Conservation (phyloP, 1,140 invertebrate species). For the Phortica variegata region DNA sequence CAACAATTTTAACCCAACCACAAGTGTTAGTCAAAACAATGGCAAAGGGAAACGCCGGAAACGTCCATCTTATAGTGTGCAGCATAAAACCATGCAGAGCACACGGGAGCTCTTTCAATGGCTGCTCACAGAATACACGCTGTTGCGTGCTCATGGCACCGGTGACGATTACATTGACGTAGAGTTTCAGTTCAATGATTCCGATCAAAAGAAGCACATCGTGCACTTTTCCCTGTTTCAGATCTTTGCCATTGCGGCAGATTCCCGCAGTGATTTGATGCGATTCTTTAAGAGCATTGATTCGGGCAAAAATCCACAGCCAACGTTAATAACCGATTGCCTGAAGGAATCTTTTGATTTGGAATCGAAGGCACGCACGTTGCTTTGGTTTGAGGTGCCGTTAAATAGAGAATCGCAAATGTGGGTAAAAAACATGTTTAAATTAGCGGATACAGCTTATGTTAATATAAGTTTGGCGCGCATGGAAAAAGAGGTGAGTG, state of each 20-base stretch:
- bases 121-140: conserved; percentile 27
- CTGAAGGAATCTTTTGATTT: conserved; percentile 35
- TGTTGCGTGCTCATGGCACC: conserved; percentile 10
- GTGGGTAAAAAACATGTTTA: conserved; percentile 23
- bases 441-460: conserved; percentile 26
- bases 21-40: not conserved
- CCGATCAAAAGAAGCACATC: conserved; percentile 1
- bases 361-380: conserved; percentile 9
- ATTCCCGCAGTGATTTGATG: conserved; percentile 19
- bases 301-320: conserved; percentile 5
- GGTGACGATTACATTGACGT: conserved; percentile 40
- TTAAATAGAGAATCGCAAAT: conserved; percentile 5
- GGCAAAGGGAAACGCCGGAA: not conserved
- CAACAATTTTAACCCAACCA: not conserved
- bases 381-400: conserved; percentile 36
- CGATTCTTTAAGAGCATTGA: conserved; percentile 28
- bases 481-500: not conserved
- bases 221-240: conserved; percentile 31
- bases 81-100: conserved; percentile 2
- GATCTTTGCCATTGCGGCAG: conserved; percentile 23
- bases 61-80: not conserved
- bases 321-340: conserved; percentile 31
- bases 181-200: conserved; percentile 22
- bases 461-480: conserved; percentile 1
- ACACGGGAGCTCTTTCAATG: conserved; percentile 39